Evolutionary conservation across 1,140 invertebrate genomes (phyloP).

Genomic region (Drosophila suzukii): DNA sequence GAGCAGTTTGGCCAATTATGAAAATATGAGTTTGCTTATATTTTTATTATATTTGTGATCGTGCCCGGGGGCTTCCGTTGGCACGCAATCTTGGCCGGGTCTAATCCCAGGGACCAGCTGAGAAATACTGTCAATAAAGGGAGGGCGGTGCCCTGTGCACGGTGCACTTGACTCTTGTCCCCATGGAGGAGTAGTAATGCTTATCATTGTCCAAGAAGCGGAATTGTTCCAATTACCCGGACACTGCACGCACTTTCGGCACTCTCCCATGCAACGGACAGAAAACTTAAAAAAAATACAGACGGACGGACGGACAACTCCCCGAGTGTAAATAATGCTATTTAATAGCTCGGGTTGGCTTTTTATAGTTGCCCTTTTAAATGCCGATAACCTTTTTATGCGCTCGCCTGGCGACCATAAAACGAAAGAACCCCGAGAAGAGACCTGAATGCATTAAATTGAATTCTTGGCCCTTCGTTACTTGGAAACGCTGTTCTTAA

Average conservation of each 20-base stretch:
- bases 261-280: slow-evolving; percentile 24
- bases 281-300: not conserved
- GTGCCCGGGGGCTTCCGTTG: slow-evolving; percentile 29
- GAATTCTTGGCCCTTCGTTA: slow-evolving; percentile 55
- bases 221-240: slow-evolving; percentile 76
- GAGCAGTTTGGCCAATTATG: slow-evolving; percentile 77
- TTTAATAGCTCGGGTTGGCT: slow-evolving; percentile 65
- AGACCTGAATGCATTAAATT: slow-evolving; percentile 78
- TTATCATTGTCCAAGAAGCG: slow-evolving; percentile 64
- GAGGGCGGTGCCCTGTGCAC: not conserved
- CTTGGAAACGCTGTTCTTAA: slow-evolving; percentile 73
- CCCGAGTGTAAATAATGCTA: slow-evolving; percentile 66
- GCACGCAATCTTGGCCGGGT: slow-evolving; percentile 59
- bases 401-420: slow-evolving; percentile 68
- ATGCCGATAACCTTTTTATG: slow-evolving; percentile 80
- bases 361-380: slow-evolving; percentile 71
- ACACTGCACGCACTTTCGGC: slow-evolving; percentile 73
- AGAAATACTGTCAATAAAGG: slow-evolving; percentile 18
- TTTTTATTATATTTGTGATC: slow-evolving; percentile 65
- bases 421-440: slow-evolving; percentile 46
- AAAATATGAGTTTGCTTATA: slow-evolving; percentile 63
- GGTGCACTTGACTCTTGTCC: slow-evolving; percentile 60
- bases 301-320: slow-evolving; percentile 5
- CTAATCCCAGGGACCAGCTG: slow-evolving; percentile 29
- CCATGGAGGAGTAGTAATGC: slow-evolving; percentile 29